These are phyloP conservation scores for Garrulus glandarius DNA, from an alignment of 2,797 vertebrate species.

Conservation along the genomic window DNA sequence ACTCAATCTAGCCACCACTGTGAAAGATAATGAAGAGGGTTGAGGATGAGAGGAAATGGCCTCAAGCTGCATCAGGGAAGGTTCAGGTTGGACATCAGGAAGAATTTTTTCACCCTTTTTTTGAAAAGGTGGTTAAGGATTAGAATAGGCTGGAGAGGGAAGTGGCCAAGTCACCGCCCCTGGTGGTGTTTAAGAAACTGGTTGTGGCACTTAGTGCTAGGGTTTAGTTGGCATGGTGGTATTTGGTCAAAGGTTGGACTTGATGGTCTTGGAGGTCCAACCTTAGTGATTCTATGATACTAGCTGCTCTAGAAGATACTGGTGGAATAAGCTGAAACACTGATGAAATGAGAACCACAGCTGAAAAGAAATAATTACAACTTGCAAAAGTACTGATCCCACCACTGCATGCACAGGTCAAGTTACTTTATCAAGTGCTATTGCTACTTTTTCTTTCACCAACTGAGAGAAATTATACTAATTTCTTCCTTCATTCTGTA, in stretches of 20 bases:
- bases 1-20: background rate
- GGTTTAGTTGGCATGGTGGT: background rate
- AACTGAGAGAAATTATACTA: background rate
- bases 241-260: background rate
- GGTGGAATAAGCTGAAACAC: background rate
- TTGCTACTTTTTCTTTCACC: background rate
- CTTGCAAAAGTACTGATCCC: background rate
- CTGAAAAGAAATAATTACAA: background rate
- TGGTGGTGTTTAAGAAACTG: background rate
- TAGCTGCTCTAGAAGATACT: background rate
- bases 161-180: background rate
- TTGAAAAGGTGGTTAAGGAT: background rate
- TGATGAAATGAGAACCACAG: background rate
- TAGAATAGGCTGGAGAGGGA: background rate
- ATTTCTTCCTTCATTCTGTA: background rate
- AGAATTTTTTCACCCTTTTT: background rate
- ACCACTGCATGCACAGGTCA: accelerated
- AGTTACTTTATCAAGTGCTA: background rate
- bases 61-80: background rate
- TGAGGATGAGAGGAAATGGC: background rate
- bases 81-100: background rate
- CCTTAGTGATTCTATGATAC: background rate
- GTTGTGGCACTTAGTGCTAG: background rate
- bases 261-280: background rate
- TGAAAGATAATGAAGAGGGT: background rate